Evolutionary conservation across 2,797 vertebrate species (phyloP).

Genomic region (Momotus momota): DNA sequence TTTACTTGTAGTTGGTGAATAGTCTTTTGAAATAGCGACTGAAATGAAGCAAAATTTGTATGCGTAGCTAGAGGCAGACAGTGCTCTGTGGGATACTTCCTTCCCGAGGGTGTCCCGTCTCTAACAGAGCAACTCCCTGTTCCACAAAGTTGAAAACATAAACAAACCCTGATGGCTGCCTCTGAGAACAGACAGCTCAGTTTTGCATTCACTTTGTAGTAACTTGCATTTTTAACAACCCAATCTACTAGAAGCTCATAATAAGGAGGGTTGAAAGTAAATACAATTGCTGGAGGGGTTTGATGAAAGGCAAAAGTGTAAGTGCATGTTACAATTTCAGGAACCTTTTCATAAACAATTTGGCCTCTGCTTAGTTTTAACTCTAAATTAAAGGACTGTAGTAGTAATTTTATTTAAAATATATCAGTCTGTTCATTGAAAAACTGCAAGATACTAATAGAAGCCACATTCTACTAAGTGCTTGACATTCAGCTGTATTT

Average conservation of each 20-base stretch:
- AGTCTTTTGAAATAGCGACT: conserved; percentile 9
- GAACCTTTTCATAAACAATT: neutral
- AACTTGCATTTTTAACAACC: conserved; percentile 9
- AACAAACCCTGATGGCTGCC: conserved; percentile 81
- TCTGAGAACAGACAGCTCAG: conserved; percentile 45
- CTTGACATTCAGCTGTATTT: neutral
- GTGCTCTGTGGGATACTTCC: conserved; percentile 66
- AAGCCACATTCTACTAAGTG: neutral
- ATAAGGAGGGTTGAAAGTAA: neutral
- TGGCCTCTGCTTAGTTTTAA: neutral
- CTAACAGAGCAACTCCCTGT: conserved; percentile 77
- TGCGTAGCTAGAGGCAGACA: conserved; percentile 42
- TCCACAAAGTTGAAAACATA: conserved; percentile 78
- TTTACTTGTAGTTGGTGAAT: conserved; percentile 8
- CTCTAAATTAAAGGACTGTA: neutral
- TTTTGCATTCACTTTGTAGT: conserved; percentile 22
- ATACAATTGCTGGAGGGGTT: neutral
- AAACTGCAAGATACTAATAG: neutral
- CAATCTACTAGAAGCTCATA: neutral
- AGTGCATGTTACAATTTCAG: neutral
- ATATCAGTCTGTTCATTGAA: neutral
- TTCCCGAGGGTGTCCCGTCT: conserved; percentile 68
- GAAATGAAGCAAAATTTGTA: conserved; percentile 53
- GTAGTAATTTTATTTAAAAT: neutral
- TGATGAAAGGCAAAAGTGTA: neutral